Evolutionary conservation across 1,140 invertebrate species (phyloP).

Genomic region (Philaenus spumarius): DNA sequence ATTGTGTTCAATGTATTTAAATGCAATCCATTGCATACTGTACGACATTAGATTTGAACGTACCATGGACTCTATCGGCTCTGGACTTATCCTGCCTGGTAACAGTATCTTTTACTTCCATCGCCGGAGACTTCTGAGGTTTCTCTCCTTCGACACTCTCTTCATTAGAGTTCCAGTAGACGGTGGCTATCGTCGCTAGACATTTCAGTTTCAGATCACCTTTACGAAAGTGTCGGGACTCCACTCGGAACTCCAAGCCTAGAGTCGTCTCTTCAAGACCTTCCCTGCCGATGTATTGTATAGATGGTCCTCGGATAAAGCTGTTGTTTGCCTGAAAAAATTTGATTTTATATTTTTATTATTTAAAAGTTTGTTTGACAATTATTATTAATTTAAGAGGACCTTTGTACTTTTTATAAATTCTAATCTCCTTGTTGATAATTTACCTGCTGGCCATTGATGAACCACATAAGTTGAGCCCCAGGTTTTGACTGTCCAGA

Average conservation of each 20-base stretch:
- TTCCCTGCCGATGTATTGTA: slow-evolving; percentile 46
- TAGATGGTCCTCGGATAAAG: slow-evolving; percentile 45
- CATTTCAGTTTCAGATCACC: slow-evolving; percentile 84
- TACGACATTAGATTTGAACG: no score
- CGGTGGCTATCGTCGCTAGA: slow-evolving; percentile 73
- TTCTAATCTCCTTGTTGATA: no score
- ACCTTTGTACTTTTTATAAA: no score
- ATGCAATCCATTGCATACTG: no score
- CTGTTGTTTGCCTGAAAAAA: slow-evolving; percentile 46
- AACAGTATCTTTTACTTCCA: slow-evolving; percentile 52
- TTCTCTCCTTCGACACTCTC: slow-evolving; percentile 69
- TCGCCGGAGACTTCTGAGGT: slow-evolving; percentile 51
- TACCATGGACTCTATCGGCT: slow-evolving; percentile 44
- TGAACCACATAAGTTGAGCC: slow-evolving; percentile 75
- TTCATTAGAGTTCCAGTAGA: slow-evolving; percentile 76
- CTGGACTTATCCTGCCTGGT: slow-evolving; percentile 41
- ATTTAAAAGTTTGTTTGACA: no score
- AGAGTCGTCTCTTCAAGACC: slow-evolving; percentile 64
- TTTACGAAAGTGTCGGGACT: slow-evolving; percentile 65
- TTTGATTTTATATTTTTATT: no score
- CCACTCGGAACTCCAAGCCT: slow-evolving; percentile 63
- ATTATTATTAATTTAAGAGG: no score
- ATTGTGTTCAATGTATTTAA: no score
- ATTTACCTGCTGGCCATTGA: slow-evolving; percentile 77
- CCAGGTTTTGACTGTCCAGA: slow-evolving; percentile 76